These are phyloP conservation scores for Andrena chrysosceles DNA, from an alignment of 2,888 invertebrate genomes.

Conservation along the genomic window DNA sequence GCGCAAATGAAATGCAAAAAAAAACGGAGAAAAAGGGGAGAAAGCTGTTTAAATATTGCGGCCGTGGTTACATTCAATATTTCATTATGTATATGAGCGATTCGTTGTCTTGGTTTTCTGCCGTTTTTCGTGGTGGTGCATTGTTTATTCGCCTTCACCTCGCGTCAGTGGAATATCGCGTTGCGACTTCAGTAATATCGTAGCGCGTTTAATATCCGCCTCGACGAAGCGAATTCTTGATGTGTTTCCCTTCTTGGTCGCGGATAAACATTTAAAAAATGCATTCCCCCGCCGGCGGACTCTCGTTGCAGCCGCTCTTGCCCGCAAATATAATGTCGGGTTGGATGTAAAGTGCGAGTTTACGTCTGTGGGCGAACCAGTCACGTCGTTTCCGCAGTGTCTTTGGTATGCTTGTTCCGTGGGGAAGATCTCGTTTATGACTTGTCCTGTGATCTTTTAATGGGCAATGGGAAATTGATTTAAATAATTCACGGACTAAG, in stretches of 20 bases:
- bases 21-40: no score
- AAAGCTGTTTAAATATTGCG: no score
- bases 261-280: conserved; percentile 25
- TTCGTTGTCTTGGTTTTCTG: background rate
- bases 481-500: background rate
- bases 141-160: background rate
- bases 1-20: no score
- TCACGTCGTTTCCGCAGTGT: conserved; percentile 2
- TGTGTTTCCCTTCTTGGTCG: background rate
- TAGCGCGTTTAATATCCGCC: conserved; percentile 15
- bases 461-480: conserved; percentile 3
- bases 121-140: background rate
- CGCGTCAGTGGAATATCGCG: background rate
- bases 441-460: background rate
- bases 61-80: background rate
- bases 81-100: background rate
- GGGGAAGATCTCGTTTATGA: conserved; percentile 29
- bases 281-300: conserved; percentile 5
- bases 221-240: background rate
- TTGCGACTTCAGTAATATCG: conserved; percentile 13
- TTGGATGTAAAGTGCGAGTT: conserved; percentile 22
- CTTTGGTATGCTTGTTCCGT: conserved; percentile 9
- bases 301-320: conserved; percentile 5
- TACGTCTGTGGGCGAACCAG: background rate
- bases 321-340: conserved; percentile 13